Evolutionary conservation across 1,140 invertebrate species (phyloP).

Genomic region (Drosophila busckii): DNA sequence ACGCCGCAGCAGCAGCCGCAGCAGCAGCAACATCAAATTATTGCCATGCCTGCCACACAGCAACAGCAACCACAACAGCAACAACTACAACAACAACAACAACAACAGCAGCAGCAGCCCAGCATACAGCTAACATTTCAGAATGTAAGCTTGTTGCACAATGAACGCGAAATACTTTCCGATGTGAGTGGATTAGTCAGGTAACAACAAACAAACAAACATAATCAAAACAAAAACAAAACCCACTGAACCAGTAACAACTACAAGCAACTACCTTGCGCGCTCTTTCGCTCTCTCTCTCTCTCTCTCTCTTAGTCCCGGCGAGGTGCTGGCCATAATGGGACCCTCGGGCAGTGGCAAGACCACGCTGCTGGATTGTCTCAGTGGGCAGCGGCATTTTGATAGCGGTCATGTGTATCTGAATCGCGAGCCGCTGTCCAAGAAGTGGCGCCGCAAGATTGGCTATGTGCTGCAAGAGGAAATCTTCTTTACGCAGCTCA

Average conservation of each 20-base stretch:
- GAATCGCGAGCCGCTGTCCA: constrained; percentile 87
- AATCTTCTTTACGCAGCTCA: constrained; percentile 90
- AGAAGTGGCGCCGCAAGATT: constrained; percentile 87
- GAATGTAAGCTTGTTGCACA: constrained; percentile 81
- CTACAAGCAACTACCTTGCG: constrained; percentile 22
- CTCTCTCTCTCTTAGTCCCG: constrained; percentile 80
- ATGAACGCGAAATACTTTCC: constrained; percentile 83
- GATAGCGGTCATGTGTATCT: constrained; percentile 86
- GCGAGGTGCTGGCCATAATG: constrained; percentile 90
- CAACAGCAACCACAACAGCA: constrained; percentile 27
- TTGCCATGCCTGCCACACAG: constrained; percentile 14
- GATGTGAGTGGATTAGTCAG: constrained; percentile 87
- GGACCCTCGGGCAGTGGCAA: constrained; percentile 90
- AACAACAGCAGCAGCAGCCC: constrained; percentile 78
- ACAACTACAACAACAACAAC: constrained; percentile 23
- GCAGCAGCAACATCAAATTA: constrained; percentile 27
- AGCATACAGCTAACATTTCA: constrained; percentile 86
- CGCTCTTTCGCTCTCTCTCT: constrained; percentile 1
- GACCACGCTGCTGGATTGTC: constrained; percentile 88
- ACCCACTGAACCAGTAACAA: constrained; percentile 44
- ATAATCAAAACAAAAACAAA: constrained; percentile 12
- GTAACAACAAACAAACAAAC: constrained; percentile 55
- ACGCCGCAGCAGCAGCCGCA: constrained; percentile 24
- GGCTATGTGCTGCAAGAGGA: constrained; percentile 93
- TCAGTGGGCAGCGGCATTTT: constrained; percentile 85